A percentile compares a stretch with the other conserved stretches of the same genome.
Evolutionary conservation across 2,113 vertebrate species (phyloP).

Genomic region (Seriola dumerili): DNA sequence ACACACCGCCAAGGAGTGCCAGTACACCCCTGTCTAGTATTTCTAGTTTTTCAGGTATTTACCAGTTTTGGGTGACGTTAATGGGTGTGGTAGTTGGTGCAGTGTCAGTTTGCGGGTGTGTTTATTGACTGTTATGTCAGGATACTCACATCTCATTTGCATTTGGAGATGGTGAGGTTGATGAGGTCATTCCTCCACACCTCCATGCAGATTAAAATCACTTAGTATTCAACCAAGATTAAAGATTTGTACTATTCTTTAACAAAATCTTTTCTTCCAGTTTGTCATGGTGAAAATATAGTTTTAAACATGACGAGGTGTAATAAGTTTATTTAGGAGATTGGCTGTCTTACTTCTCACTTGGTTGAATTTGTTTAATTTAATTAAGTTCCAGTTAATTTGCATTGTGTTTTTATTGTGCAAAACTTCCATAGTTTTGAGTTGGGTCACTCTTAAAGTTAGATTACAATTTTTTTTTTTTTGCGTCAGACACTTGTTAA

Average conservation of each 20-base stretch:
- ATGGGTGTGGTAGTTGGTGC: background rate
- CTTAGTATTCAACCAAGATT: background rate
- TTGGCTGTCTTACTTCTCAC: background rate
- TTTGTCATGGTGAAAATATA: background rate
- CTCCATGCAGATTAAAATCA: background rate
- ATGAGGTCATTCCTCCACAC: slow-evolving; percentile 9
- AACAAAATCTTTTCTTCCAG: too few species aligned
- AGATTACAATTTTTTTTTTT: too few species aligned
- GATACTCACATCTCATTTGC: background rate
- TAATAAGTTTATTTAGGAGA: background rate
- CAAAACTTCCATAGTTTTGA: background rate
- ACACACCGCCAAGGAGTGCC: slow-evolving; percentile 11
- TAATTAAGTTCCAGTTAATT: background rate
- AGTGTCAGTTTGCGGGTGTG: background rate
- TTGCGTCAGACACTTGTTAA: too few species aligned
- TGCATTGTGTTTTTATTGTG: background rate
- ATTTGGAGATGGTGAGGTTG: background rate
- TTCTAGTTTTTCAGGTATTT: slow-evolving; percentile 66
- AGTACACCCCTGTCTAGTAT: slow-evolving; percentile 51
- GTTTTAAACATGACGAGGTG: background rate
- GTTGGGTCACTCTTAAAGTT: background rate
- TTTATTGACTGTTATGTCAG: background rate
- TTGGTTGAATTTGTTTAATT: background rate
- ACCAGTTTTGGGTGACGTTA: slow-evolving; percentile 1
- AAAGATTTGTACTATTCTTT: background rate